Conservation (phyloP, 2,113 vertebrate species). For the Thalassoma bifasciatum region DNA sequence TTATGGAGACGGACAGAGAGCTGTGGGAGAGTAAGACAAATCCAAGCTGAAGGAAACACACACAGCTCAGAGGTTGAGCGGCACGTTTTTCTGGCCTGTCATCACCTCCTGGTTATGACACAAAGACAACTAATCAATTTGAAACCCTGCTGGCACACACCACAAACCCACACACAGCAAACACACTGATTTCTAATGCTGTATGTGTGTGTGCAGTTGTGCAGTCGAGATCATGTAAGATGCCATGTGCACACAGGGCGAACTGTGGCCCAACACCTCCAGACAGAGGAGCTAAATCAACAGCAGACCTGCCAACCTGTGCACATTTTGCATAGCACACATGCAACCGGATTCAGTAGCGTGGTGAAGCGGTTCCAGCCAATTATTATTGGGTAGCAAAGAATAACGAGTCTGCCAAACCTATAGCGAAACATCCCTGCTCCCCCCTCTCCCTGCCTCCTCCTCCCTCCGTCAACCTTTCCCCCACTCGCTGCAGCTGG, state of each 20-base stretch:
- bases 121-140: conserved; percentile 23
- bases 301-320: too few relatives aligned
- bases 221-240: not conserved
- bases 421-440: too few relatives aligned
- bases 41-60: not conserved
- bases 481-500: too few relatives aligned
- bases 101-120: conserved; percentile 24
- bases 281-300: conserved; percentile 36
- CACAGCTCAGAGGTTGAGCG: not conserved
- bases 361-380: too few relatives aligned
- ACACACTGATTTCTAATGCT: too few relatives aligned
- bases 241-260: not conserved
- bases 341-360: too few relatives aligned
- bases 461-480: too few relatives aligned
- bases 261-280: not conserved
- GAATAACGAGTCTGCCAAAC: too few relatives aligned
- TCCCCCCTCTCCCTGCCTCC: too few relatives aligned
- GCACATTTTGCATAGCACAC: too few relatives aligned
- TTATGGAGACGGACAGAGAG: not conserved
- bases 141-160: not conserved
- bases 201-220: not conserved
- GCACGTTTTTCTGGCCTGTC: conserved; percentile 18
- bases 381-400: too few relatives aligned
- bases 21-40: not conserved
- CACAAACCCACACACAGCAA: not conserved